Evolutionary conservation across 2,113 vertebrate species (phyloP), one percentile per base, ranked within the genome.

Genomic region (Brevimyrus niger): DNA sequence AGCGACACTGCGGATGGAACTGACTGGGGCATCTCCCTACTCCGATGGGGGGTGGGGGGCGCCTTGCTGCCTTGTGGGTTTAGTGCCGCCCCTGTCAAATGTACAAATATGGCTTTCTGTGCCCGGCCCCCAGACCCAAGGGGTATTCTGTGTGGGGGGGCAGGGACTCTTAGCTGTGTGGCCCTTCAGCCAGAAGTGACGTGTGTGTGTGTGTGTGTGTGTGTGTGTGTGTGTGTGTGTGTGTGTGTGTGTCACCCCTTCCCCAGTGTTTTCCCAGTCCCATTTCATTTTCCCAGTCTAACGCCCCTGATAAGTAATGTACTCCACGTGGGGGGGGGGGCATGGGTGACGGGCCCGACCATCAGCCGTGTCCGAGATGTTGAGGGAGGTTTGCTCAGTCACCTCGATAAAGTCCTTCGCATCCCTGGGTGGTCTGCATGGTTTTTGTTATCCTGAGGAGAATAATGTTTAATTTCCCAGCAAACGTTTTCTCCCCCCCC

Each of bases 221-320:
- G 58, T 65, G n/a, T 10, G 61, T 69, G 65, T 4, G 27, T 35
- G 11, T n/a, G 44, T 13, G 46, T 23, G 15, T 47, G 46, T 3
- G 42, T 46, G 4, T 7, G 21, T 3, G 82, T 21, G 44, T 46
- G 46, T 47, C 31, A 15, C 69, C 69, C 69, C 69, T 27, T 21
- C 83, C 23, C 44, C n/a, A 19, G 23, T 48, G 82, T 76, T 86
- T 51, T 86, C 21, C 4, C 85, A 8, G 2, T n/a, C 35, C 46
- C 17, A 1, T 13, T 53, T 86, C 85, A 19, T 53, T 86, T 50
- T 38, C 19, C 44, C n/a, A 35, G 85, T 15, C 84, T 86, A 11
- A n/a, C 85, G 31, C 55, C 50, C 21, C 50, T 87, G 85, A 87
- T 87, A 87, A 87, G 55, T 53, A 87, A 15, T 87, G 50, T 21